Evolutionary conservation across 2,797 vertebrate species (phyloP).

Genomic region (Zalophus californianus): DNA sequence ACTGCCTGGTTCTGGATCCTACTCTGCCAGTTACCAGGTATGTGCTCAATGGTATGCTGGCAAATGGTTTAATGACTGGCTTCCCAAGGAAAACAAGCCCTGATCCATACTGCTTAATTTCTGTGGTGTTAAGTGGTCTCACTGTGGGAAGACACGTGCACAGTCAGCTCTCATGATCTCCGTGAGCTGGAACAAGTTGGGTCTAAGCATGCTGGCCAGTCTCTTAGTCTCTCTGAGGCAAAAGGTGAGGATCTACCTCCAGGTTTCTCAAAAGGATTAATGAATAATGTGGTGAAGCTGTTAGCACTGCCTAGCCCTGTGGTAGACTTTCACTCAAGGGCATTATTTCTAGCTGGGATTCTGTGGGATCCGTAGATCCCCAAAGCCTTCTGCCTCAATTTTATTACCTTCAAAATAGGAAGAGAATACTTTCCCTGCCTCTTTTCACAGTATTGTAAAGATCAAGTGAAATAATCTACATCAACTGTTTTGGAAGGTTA

Average conservation of each 20-base stretch:
- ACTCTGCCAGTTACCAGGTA: neutral
- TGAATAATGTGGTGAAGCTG: neutral
- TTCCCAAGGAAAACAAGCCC: neutral
- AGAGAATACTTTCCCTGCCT: neutral
- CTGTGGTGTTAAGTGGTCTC: neutral
- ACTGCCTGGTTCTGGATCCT: neutral
- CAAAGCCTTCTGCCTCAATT: neutral
- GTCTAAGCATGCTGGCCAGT: rapidly evolving
- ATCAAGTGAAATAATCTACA: neutral
- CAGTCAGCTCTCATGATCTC: neutral
- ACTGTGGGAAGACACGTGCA: rapidly evolving
- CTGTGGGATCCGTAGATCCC: neutral
- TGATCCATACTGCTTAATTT: rapidly evolving
- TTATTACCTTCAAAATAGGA: neutral
- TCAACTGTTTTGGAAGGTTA: slow-evolving; percentile 36
- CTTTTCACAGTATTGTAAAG: neutral
- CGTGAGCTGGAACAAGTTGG: rapidly evolving
- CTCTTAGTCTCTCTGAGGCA: neutral
- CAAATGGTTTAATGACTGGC: neutral
- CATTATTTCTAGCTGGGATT: neutral
- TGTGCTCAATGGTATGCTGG: neutral
- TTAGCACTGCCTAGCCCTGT: rapidly evolving
- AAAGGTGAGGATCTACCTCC: neutral
- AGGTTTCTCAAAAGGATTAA: neutral
- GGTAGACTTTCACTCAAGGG: rapidly evolving